Percentiles rank a stretch among this genome's conserved stretches.
phyloP scores from a whole-genome alignment of 2,888 invertebrate species.

The Epinotia bilunana region DNA sequence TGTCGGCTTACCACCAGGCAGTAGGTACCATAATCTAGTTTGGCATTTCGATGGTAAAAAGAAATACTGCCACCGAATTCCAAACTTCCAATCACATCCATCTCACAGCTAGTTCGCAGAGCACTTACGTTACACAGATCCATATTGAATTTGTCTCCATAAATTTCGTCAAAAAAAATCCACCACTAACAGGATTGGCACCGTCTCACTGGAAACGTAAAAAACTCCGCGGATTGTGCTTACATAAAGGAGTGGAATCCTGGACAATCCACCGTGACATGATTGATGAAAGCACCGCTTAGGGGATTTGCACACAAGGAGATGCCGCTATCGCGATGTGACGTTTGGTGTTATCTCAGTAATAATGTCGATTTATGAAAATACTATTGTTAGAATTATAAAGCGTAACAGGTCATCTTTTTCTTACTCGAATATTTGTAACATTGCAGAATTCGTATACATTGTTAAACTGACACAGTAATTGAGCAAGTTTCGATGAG shows the following conservation, averaged over 20 bases:
- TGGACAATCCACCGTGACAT: constrained; percentile 51
- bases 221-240: constrained; percentile 54
- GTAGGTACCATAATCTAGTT: no score
- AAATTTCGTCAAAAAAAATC: constrained; percentile 27
- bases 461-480: no score
- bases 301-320: constrained; percentile 49
- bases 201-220: constrained; percentile 47
- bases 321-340: constrained; percentile 23
- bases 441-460: no score
- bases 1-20: no score
- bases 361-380: constrained; percentile 11
- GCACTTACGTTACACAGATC: constrained; percentile 7
- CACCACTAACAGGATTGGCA: constrained; percentile 35
- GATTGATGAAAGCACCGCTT: constrained; percentile 60
- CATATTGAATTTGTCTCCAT: constrained; percentile 36
- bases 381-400: constrained; percentile 13
- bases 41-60: no score
- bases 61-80: no score
- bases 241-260: constrained; percentile 54
- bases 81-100: no score
- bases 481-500: no score
- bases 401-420: background rate
- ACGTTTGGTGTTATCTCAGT: constrained; percentile 21
- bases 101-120: background rate
- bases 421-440: no score